These are phyloP conservation scores for Strigops habroptila DNA, from an alignment of 2,113 vertebrate genomes.

Conservation along the genomic window DNA sequence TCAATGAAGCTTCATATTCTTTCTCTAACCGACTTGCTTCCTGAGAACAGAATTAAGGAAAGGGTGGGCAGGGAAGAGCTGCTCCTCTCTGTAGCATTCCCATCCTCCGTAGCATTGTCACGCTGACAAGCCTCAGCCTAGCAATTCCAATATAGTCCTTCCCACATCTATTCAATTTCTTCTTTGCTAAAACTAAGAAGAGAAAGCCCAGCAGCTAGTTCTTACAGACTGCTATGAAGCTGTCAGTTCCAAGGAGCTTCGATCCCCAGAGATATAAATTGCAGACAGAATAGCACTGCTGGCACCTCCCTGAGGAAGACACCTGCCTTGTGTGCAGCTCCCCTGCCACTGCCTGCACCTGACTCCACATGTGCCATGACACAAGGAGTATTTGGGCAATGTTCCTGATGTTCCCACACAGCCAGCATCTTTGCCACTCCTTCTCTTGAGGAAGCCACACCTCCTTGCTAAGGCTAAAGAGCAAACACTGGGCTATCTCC, in stretches of 20 bases:
- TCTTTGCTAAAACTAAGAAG: background rate
- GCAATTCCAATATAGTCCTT: background rate
- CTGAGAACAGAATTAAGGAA: conserved; percentile 49
- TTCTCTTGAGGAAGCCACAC: background rate
- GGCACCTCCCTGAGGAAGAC: background rate
- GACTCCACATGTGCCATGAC: background rate
- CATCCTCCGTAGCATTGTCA: background rate
- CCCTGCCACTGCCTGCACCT: background rate
- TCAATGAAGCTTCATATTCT: conserved; percentile 63
- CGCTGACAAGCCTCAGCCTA: background rate
- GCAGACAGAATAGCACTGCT: background rate
- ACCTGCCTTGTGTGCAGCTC: background rate
- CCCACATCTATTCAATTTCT: background rate
- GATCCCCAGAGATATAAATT: background rate
- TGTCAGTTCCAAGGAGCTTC: background rate
- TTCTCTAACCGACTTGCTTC: conserved; percentile 60
- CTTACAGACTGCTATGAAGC: background rate
- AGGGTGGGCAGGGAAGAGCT: background rate
- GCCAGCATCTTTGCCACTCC: background rate
- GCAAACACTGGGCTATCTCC: background rate
- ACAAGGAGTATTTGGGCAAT: background rate
- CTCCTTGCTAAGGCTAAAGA: background rate
- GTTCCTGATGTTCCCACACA: background rate
- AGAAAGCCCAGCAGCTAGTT: background rate
- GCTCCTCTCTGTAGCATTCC: background rate